Evolutionary conservation across 2,888 invertebrate species (phyloP), one percentile per base, ranked within the genome.

Genomic region (Oxycera nigricornis): DNA sequence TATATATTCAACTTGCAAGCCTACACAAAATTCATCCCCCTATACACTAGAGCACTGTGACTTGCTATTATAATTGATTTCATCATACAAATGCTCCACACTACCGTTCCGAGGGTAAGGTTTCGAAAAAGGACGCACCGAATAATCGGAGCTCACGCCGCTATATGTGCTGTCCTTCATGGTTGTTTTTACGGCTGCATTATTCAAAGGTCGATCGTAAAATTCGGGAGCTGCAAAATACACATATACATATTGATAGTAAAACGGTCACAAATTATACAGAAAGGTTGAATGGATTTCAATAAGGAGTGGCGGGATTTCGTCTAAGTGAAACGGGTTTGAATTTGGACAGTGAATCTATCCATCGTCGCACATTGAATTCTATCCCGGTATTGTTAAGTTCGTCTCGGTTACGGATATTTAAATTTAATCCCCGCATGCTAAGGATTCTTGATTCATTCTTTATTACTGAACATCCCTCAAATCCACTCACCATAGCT

Each of bases 141-240:
- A 84, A 74, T 85, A 85, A 0, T 84, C 77, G 0, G 85, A 72
- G 24, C 46, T 62, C 11, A 50, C 17, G 82, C 35, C 83, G 82
- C 83, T 83, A 76, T 85, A 85, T 31, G 81, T 81, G 74, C 84
- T 85, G 1, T 70, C 83, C 80, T 52, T 28, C 9, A n/a, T 3
- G 17, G 30, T 20, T 2, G 4, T 50, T 31, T 73, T 73, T 11
- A 76, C 68, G 4, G 81, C 82, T 1, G 80, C 77, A 70, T 83
- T 85, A 74, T 84, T 85, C 73, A 82, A 82, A 35, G 85, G 85
- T n/a, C 83, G 80, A 76, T 85, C 84, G 80, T 85, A 85, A 76
- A 83, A 81, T 76, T 83, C 84, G 77, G 83, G 83, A 74, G 77
- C 80, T 73, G 46, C 28, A 28, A 28, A 68, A 41, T 46, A 24